A percentile compares a stretch with the other conserved stretches of the same genome.
phyloP scores from a whole-genome alignment of 2,797 vertebrate species.

The Aulostomus chinensis region DNA sequence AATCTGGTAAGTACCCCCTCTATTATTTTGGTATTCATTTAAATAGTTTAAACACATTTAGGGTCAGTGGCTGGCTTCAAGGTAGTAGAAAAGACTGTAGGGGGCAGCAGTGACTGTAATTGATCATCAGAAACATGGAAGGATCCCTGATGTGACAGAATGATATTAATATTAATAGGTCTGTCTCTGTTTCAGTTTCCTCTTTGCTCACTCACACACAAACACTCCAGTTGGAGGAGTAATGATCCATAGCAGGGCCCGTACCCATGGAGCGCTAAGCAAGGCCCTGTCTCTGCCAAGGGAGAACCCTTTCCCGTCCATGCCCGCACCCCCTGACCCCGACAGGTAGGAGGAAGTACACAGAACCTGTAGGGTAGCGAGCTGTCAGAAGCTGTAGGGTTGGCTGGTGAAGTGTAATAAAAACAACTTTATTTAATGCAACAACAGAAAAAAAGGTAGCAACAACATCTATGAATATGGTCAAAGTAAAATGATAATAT shows the following conservation, averaged over 20 bases:
- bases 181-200: slow-evolving; percentile 39
- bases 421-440: slow-evolving; percentile 1
- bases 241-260: slow-evolving; percentile 76
- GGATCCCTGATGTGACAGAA: slow-evolving; percentile 60
- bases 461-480: no score
- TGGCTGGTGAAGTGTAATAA: slow-evolving; percentile 13
- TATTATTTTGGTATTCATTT: slow-evolving; percentile 6
- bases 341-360: slow-evolving; percentile 41
- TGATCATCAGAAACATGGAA: slow-evolving; percentile 45
- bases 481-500: no score
- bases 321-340: slow-evolving; percentile 48
- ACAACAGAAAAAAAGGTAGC: background rate
- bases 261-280: slow-evolving; percentile 62
- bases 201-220: slow-evolving; percentile 44
- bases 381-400: no score
- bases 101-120: slow-evolving; percentile 65
- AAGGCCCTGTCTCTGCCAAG: slow-evolving; percentile 60
- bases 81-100: slow-evolving; percentile 60
- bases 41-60: slow-evolving; percentile 7
- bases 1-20: no score
- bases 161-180: slow-evolving; percentile 81
- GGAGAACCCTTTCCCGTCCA: slow-evolving; percentile 60
- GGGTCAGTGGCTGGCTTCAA: slow-evolving; percentile 7
- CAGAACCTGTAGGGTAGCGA: slow-evolving; percentile 33
- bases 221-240: slow-evolving; percentile 55